Base-by-base conservation (phyloP, 2,888 invertebrate genomes). In the Raillietiella orientalis region DNA sequence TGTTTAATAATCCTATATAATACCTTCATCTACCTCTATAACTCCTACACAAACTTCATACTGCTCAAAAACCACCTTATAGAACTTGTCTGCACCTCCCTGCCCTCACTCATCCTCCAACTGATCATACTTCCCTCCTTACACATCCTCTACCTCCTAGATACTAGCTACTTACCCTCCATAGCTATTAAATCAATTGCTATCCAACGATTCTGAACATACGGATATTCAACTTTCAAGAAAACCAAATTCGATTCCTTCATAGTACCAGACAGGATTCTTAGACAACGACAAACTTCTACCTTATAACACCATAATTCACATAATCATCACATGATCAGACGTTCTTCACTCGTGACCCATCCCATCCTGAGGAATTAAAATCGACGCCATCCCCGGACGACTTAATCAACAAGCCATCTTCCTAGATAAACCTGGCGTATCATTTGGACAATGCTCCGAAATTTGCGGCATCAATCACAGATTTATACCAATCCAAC, bases 401-500 rank as follows among this genome's bases (percentile, higher is more conserved):
- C 42, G 44, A 27, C 29, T 46, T 29, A 46, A 44, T 32, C 40
- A 41, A 30, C 22, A 42, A 23, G 31, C 33, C 27, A 34, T 42
- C 32, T 34, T 31, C 23, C 34, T 38, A 31, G 36, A 34, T 23
- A 32, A 37, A 6, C 35, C 40, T 16, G 44, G 46, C 14, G 29
- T 44, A 21, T 42, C 38, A 35, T 43, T 39, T 32, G 47, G 46
- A 4, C 44, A 45, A 30, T 49, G 47, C 34, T 45, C 44, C 22
- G 46, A 47, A 34, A 44, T 49, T 37, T 49, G 47, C 38, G 48
- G 46, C 1, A 57, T 60, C 27, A 67, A 70, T 43, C 66, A 70
- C 44, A 64, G 64, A 30, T 69, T 69, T 56, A 70, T 70, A 49
- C 67, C 66, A 17, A 66, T 67, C 55, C n/a, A n/a, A n/a, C n/a